Conservation (phyloP, 1,140 invertebrate genomes). For the Drusus annulatus region DNA sequence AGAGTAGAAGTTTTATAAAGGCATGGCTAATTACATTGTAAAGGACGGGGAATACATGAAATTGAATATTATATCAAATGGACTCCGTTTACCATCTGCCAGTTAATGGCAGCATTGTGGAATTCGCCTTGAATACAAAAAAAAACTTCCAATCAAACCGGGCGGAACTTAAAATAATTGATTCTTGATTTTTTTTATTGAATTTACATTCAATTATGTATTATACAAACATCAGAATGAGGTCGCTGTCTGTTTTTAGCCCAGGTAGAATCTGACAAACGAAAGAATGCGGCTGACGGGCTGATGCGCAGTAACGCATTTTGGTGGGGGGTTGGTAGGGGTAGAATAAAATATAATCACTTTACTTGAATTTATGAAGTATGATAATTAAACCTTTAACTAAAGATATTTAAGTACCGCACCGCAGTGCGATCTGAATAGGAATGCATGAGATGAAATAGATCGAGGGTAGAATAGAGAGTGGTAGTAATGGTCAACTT, state of each 20-base stretch:
- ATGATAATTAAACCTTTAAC: no score
- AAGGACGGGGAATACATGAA: constrained; percentile 9
- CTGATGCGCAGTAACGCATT: no score
- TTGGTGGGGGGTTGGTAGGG: no score
- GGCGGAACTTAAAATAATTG: neutral
- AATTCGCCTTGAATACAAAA: neutral
- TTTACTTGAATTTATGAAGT: no score
- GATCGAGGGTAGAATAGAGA: no score
- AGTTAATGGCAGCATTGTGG: neutral
- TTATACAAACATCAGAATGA: neutral
- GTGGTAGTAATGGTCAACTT: no score
- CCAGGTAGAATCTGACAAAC: neutral
- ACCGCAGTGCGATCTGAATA: no score
- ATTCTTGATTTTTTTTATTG: neutral
- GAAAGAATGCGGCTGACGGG: no score
- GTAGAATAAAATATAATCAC: no score
- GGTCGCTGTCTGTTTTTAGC: neutral
- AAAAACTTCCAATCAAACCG: constrained; percentile 14
- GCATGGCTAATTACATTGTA: neutral
- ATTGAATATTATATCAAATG: neutral
- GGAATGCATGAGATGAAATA: no score
- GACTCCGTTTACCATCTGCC: constrained; percentile 17
- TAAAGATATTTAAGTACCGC: no score
- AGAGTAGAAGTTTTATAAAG: no score
- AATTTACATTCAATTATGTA: neutral